Evolutionary conservation across 2,888 invertebrate species (phyloP), one percentile per base, ranked within the genome.

Genomic region (Mesopsocus fuscifrons): DNA sequence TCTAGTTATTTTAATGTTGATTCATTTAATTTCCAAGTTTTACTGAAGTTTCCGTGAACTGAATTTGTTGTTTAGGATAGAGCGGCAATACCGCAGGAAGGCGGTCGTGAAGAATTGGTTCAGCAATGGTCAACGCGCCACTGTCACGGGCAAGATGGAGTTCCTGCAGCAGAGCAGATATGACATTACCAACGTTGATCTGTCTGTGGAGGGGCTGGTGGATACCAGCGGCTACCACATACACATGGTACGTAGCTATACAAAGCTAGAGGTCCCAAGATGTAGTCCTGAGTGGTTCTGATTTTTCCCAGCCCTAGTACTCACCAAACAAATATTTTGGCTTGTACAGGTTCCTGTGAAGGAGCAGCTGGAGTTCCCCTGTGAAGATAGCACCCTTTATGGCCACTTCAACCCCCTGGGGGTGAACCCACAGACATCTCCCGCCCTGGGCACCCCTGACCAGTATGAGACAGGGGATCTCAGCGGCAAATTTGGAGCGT

Each of bases 41-140:
- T n/a, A n/a, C n/a, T n/a, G n/a, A n/a, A n/a, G n/a, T n/a, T n/a
- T n/a, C n/a, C n/a, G n/a, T n/a, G n/a, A n/a, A n/a, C n/a, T n/a
- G n/a, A n/a, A n/a, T 48, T 38, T 49, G 43, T 41, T 45, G 56
- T 61, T 6, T 55, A 87, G 87, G 44, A 73, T 88, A 48, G 69
- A 68, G 42, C 76, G 79, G 0, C 67, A 80, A 5, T 77, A 77
- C 53, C 70, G 81, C 5, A 71, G 83, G 45, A 88, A 88, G 61
- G 85, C 80, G 0, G 85, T 89, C 1, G 80, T 76, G 0, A 77
- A 74, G 52, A 82, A 87, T 54, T 89, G 89, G 89, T 84, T 83
- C 59, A 78, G 82, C 3, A 87, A 87, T 59, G 83, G 81, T 0
- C 69, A 71, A 46, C 60, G 63, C 0, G 59, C 74, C 30, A 59